A percentile compares a stretch with the other conserved stretches of the same genome.
Conservation (phyloP, 2,797 vertebrate species). For the Limnodromus scolopaceus region DNA sequence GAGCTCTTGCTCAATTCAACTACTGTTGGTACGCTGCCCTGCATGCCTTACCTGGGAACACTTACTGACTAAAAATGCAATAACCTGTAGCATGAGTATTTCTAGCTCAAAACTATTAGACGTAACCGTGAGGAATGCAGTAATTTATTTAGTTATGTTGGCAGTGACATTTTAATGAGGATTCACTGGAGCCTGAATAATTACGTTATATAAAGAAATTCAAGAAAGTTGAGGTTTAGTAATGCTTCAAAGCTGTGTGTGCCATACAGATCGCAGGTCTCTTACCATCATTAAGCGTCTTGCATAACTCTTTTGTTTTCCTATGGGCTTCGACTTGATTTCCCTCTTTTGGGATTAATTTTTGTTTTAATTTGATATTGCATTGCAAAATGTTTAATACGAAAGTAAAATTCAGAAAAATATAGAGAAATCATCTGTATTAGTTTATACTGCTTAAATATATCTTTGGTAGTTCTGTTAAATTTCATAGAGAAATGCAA, state of each 20-base stretch:
- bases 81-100: not conserved
- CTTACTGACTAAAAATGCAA: not conserved
- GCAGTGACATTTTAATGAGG: not conserved
- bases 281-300: not conserved
- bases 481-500: not conserved
- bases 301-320: slow-evolving; percentile 4
- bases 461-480: not conserved
- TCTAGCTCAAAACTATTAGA: not conserved
- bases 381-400: not conserved
- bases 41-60: not conserved
- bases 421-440: not conserved
- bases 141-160: not conserved
- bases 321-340: not conserved
- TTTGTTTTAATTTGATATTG: not conserved
- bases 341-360: not conserved
- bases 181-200: slow-evolving; percentile 17
- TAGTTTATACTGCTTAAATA: not conserved
- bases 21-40: not conserved
- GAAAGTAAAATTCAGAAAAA: not conserved
- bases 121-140: not conserved
- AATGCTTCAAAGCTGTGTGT: not conserved
- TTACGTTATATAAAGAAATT: slow-evolving; percentile 32
- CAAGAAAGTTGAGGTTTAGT: slow-evolving; percentile 6
- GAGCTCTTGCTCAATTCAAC: not conserved
- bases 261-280: not conserved